Percentiles rank a stretch among this genome's conserved stretches.
Evolutionary conservation across 2,113 vertebrate species (phyloP).

Genomic region (Chionis minor): DNA sequence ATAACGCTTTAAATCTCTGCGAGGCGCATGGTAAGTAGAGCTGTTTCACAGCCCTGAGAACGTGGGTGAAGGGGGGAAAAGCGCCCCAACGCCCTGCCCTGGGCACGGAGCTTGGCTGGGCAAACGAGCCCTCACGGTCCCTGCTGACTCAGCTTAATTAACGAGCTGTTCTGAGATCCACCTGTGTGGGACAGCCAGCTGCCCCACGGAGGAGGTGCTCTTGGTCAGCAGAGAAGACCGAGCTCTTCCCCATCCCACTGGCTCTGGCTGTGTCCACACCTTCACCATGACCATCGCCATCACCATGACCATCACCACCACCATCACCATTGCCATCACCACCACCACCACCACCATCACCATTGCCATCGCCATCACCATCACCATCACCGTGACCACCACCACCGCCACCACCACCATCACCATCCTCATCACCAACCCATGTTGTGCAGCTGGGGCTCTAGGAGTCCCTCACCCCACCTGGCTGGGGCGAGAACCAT

Average conservation of each 20-base stretch:
- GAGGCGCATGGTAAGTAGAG: accelerated
- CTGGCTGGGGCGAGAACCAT: neutral
- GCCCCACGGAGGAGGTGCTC: neutral
- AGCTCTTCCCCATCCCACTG: neutral
- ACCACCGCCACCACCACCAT: too few species aligned
- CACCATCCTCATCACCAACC: neutral
- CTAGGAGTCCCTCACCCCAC: neutral
- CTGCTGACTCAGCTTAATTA: neutral
- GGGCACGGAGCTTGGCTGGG: neutral
- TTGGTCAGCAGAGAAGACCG: neutral
- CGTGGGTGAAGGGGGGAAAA: accelerated
- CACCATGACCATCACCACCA: too few species aligned
- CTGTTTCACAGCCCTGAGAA: neutral
- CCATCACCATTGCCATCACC: accelerated
- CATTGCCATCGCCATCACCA: too few species aligned
- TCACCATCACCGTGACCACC: neutral
- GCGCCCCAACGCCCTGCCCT: neutral
- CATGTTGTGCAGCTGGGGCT: neutral
- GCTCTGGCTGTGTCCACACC: neutral
- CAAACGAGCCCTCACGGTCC: accelerated
- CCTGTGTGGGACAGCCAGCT: neutral
- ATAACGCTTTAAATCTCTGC: neutral
- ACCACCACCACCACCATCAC: too few species aligned
- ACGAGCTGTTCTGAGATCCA: neutral
- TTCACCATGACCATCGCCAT: too few species aligned